phyloP scores from a whole-genome alignment of 2,113 vertebrate genomes.

The Genyomyrus donnyi region DNA sequence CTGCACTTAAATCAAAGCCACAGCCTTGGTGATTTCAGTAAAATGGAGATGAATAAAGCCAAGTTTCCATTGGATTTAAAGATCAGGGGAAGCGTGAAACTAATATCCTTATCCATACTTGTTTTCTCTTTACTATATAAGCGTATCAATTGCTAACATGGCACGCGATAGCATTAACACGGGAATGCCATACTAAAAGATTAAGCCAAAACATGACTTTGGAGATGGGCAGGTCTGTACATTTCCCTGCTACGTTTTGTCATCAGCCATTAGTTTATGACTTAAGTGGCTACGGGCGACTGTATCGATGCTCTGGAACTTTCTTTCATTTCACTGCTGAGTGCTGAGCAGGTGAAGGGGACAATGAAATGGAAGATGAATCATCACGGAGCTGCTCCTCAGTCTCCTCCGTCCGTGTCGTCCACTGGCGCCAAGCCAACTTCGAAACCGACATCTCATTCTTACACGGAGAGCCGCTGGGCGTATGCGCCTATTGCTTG shows the following conservation, averaged over 20 bases:
- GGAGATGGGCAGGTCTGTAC: conserved; percentile 21
- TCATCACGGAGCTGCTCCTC: conserved; percentile 24
- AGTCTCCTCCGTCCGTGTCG: conserved; percentile 27
- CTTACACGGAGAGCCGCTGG: neutral
- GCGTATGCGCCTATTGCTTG: neutral
- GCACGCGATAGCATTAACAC: conserved; percentile 8
- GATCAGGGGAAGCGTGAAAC: neutral
- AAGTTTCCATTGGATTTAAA: neutral
- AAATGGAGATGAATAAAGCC: neutral
- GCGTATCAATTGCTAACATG: conserved; percentile 17
- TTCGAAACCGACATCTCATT: neutral
- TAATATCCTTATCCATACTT: neutral
- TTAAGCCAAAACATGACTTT: conserved; percentile 22
- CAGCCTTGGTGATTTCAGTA: neutral
- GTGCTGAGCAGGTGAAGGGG: conserved; percentile 21
- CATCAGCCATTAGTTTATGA: conserved; percentile 25
- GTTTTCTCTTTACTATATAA: conserved; percentile 9
- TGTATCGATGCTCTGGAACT: conserved; percentile 12
- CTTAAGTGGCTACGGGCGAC: conserved; percentile 24
- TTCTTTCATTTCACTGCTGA: conserved; percentile 18
- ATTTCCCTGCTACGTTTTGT: conserved; percentile 21
- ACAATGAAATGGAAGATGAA: conserved; percentile 29
- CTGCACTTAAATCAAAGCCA: neutral
- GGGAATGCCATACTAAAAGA: conserved; percentile 22
- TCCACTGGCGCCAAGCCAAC: conserved; percentile 11